A percentile compares a stretch with the other conserved stretches of the same genome.
These are phyloP conservation scores for Euura lappo DNA, from an alignment of 1,140 invertebrate species.

Conservation along the genomic window DNA sequence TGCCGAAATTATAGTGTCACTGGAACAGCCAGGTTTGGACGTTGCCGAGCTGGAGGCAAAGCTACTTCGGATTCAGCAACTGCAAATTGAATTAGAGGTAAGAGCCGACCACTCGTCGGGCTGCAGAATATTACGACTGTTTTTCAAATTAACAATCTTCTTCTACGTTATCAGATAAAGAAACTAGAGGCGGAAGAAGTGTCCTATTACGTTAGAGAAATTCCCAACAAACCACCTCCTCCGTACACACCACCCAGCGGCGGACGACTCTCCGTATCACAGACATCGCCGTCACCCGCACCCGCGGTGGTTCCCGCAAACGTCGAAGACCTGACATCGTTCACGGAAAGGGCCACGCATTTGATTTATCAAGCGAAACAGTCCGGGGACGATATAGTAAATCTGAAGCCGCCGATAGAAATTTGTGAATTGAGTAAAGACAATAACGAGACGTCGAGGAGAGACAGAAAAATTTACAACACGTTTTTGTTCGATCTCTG, in stretches of 20 bases:
- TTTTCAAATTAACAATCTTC: constrained; percentile 17
- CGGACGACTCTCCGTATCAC: constrained; percentile 38
- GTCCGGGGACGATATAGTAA: constrained; percentile 52
- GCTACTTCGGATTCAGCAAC: constrained; percentile 61
- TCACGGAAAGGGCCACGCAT: constrained; percentile 56
- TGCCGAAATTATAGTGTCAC: constrained; percentile 39
- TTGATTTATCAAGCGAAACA: constrained; percentile 56
- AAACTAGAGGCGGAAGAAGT: constrained; percentile 66
- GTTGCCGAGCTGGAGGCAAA: constrained; percentile 57
- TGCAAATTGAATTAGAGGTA: constrained; percentile 69
- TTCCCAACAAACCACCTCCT: constrained; percentile 76
- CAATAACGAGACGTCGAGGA: constrained; percentile 50
- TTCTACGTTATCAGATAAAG: constrained; percentile 59
- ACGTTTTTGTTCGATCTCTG: constrained; percentile 71
- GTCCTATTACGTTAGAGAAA: constrained; percentile 67
- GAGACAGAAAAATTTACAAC: constrained; percentile 55
- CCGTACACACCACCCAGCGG: constrained; percentile 69
- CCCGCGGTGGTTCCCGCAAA: constrained; percentile 56
- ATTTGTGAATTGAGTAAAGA: constrained; percentile 51
- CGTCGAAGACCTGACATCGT: constrained; percentile 55
- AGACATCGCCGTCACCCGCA: constrained; percentile 42
- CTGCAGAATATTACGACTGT: neutral
- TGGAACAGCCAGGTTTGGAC: constrained; percentile 54
- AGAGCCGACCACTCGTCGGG: constrained; percentile 9
- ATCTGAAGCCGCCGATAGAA: constrained; percentile 49